phyloP scores from a whole-genome alignment of 2,797 vertebrate genomes.

The Enteromius thamalakanensis region DNA sequence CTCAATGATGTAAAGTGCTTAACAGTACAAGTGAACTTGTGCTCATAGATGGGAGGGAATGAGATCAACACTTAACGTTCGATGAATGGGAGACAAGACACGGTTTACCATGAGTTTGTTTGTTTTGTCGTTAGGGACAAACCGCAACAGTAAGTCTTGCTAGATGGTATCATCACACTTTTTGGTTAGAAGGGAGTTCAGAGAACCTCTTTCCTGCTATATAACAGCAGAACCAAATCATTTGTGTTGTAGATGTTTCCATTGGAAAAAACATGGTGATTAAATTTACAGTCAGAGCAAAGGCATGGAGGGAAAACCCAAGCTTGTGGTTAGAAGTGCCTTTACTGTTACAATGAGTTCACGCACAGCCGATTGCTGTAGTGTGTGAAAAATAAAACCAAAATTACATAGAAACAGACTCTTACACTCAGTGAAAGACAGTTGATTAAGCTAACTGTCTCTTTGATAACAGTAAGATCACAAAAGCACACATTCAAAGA shows the following conservation, averaged over 20 bases:
- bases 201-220: conserved; percentile 51
- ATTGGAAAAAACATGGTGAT: conserved; percentile 37
- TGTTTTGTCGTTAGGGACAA: conserved; percentile 55
- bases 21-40: conserved; percentile 57
- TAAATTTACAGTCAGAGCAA: conserved; percentile 40
- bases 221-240: conserved; percentile 63
- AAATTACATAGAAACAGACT: not conserved
- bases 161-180: conserved; percentile 41
- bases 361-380: conserved; percentile 42
- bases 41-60: conserved; percentile 51
- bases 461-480: not conserved
- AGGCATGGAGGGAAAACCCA: conserved; percentile 57
- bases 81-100: conserved; percentile 58
- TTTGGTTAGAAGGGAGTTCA: conserved; percentile 10
- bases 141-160: conserved; percentile 53
- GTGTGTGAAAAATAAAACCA: not conserved
- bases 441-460: not conserved
- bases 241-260: conserved; percentile 64
- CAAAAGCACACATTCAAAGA: not conserved
- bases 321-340: conserved; percentile 56
- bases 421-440: not conserved
- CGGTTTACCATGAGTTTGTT: conserved; percentile 63
- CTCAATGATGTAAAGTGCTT: conserved; percentile 64
- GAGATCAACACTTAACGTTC: conserved; percentile 63
- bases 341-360: conserved; percentile 35